These are phyloP conservation scores for Struthidea cinerea DNA, from an alignment of 2,113 vertebrate genomes.

Conservation along the genomic window DNA sequence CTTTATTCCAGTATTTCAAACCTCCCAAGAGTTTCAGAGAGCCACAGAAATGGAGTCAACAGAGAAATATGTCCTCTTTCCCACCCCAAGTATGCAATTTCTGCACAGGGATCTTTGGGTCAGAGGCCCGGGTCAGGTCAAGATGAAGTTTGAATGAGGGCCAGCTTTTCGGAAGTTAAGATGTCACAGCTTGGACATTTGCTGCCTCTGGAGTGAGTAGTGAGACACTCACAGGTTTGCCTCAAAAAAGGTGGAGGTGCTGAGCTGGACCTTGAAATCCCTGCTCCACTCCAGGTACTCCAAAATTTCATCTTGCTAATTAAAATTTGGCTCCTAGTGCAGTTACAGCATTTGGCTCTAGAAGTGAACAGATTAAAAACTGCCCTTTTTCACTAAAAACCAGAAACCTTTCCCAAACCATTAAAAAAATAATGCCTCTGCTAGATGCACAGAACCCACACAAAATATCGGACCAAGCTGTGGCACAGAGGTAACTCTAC, in stretches of 20 bases:
- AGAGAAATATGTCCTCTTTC: conserved; percentile 6
- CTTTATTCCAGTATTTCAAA: conserved; percentile 1
- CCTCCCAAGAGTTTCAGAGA: neutral
- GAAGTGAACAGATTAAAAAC: neutral
- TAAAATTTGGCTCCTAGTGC: neutral
- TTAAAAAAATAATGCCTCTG: neutral
- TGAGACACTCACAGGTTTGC: neutral
- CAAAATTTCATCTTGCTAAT: neutral
- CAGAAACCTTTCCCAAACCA: neutral
- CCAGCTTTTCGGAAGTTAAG: neutral
- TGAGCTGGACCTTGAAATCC: neutral
- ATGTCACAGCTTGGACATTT: neutral
- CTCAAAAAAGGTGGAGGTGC: neutral
- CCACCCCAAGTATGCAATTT: neutral
- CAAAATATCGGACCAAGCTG: neutral
- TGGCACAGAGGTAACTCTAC: neutral
- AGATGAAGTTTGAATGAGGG: neutral
- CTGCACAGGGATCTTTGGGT: neutral
- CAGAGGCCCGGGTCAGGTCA: neutral
- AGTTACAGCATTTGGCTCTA: neutral
- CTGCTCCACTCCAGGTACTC: neutral
- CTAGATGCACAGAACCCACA: neutral
- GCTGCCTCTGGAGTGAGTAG: neutral
- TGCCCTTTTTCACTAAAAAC: neutral
- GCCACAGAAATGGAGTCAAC: neutral